A percentile compares a stretch with the other conserved stretches of the same genome.
These are phyloP conservation scores for Sinopyrophorus schimmeli DNA, from an alignment of 2,888 invertebrate species.

Conservation along the genomic window DNA sequence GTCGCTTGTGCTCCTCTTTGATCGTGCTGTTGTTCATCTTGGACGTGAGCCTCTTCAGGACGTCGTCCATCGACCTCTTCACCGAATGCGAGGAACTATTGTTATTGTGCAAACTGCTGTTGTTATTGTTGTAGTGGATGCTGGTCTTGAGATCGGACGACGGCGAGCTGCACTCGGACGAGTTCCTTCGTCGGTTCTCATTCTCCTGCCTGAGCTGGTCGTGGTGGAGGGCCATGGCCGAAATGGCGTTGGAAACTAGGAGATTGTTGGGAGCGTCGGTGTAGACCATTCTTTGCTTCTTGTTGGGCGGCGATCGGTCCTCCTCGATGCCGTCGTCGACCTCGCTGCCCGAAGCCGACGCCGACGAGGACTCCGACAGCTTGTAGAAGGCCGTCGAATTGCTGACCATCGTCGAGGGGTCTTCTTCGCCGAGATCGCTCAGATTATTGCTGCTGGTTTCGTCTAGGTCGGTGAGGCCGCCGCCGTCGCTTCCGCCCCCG, in stretches of 20 bases:
- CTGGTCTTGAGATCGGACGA: slow-evolving; percentile 67
- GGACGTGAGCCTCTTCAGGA: slow-evolving; percentile 79
- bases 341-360: slow-evolving; percentile 55
- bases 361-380: slow-evolving; percentile 51
- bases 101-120: slow-evolving; percentile 67
- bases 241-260: slow-evolving; percentile 46
- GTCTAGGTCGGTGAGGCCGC: slow-evolving; percentile 61
- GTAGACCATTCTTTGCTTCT: slow-evolving; percentile 52
- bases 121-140: slow-evolving; percentile 64
- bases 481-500: slow-evolving; percentile 62
- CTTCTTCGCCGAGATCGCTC: slow-evolving; percentile 66
- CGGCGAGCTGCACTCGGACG: slow-evolving; percentile 75
- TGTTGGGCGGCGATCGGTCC: slow-evolving; percentile 53
- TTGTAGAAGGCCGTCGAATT: slow-evolving; percentile 52
- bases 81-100: slow-evolving; percentile 63
- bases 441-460: slow-evolving; percentile 62
- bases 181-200: slow-evolving; percentile 53
- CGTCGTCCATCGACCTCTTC: slow-evolving; percentile 90
- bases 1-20: slow-evolving; percentile 68
- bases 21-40: slow-evolving; percentile 81
- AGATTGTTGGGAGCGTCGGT: slow-evolving; percentile 44
- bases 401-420: slow-evolving; percentile 49
- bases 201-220: slow-evolving; percentile 57
- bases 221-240: slow-evolving; percentile 59
- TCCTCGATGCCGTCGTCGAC: slow-evolving; percentile 54